A percentile compares a stretch with the other conserved stretches of the same genome.
phyloP scores from a whole-genome alignment of 2,888 invertebrate genomes.

The Himalopsyche tibetana region DNA sequence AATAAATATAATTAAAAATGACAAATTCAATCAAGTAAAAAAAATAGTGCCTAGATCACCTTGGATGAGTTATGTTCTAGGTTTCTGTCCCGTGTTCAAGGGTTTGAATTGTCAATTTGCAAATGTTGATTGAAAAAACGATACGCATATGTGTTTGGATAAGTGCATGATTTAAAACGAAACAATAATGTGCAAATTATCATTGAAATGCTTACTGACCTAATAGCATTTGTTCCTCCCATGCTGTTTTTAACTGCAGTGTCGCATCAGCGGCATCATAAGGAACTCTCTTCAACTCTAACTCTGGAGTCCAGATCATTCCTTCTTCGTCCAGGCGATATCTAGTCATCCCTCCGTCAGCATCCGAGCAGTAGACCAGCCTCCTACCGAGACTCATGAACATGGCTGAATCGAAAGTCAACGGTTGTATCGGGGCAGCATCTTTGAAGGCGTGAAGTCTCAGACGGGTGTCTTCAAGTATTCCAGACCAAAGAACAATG shows the following conservation, averaged over 20 bases:
- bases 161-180: no score
- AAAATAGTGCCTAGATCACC: no score
- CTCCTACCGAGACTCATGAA: constrained; percentile 82
- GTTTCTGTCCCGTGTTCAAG: no score
- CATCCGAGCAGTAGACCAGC: constrained; percentile 82
- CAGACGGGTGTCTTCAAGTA: constrained; percentile 85
- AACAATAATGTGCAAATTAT: no score
- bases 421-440: constrained; percentile 75
- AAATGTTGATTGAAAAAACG: no score
- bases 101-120: no score
- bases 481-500: constrained; percentile 88
- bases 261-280: constrained; percentile 86
- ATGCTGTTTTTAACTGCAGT: constrained; percentile 89
- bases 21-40: no score
- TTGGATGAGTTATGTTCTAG: no score
- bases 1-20: no score
- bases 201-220: constrained; percentile 73
- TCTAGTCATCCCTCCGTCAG: constrained; percentile 63
- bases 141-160: no score
- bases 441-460: constrained; percentile 80
- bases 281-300: constrained; percentile 80
- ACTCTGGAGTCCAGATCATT: constrained; percentile 79
- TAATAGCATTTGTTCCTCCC: constrained; percentile 86
- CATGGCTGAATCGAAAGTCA: constrained; percentile 82
- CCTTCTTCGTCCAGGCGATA: constrained; percentile 71